These are phyloP conservation scores for Siderastrea siderea DNA, from an alignment of 92 coral and sea anemone genomes.

Conservation along the genomic window DNA sequence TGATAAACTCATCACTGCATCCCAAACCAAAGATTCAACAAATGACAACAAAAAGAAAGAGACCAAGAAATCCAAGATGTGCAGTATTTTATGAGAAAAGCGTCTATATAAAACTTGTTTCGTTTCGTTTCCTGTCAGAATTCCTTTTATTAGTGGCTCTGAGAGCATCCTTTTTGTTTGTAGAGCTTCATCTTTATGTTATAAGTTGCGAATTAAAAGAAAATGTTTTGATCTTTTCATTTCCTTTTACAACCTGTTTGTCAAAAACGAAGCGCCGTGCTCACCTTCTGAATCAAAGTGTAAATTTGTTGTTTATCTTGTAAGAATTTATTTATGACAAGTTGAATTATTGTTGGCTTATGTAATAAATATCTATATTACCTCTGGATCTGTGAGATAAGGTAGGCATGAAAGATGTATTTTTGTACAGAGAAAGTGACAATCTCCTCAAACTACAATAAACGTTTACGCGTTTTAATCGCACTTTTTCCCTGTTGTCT, in stretches of 20 bases:
- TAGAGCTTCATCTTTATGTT: neutral
- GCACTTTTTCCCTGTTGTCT: neutral
- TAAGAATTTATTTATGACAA: conserved; percentile 23
- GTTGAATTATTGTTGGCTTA: conserved; percentile 9
- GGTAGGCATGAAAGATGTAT: neutral
- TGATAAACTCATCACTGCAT: neutral
- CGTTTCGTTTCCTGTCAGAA: neutral
- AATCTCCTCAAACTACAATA: conserved; percentile 10
- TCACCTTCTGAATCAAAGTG: neutral
- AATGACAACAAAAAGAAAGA: conserved; percentile 4
- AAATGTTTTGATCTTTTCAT: neutral
- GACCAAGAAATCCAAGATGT: conserved; percentile 24
- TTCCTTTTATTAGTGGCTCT: neutral
- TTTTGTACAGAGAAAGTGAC: conserved; percentile 2
- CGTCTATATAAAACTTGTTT: neutral
- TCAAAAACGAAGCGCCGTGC: neutral
- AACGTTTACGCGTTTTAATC: neutral
- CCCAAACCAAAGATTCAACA: conserved; percentile 6
- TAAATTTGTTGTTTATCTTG: neutral
- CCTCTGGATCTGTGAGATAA: neutral
- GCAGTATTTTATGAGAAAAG: conserved; percentile 20
- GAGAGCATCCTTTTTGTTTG: neutral
- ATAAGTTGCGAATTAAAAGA: neutral
- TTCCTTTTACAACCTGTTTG: conserved; percentile 5
- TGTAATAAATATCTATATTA: neutral